These are phyloP conservation scores for Rhabdornis inornatus DNA, from an alignment of 2,113 vertebrate genomes.

Conservation along the genomic window DNA sequence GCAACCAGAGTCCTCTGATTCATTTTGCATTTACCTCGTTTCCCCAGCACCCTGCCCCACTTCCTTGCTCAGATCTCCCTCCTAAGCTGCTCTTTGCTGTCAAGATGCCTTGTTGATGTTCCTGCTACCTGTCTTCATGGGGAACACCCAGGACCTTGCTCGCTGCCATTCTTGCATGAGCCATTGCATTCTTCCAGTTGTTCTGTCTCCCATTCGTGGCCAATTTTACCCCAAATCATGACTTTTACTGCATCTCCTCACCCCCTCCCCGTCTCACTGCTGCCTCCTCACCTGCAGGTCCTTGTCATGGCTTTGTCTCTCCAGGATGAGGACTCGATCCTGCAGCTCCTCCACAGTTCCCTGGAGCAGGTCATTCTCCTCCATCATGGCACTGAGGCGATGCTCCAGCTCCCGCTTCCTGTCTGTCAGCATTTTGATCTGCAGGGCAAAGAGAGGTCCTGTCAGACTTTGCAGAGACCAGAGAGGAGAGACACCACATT, in stretches of 20 bases:
- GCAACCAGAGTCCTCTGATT: neutral
- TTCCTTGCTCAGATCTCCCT: neutral
- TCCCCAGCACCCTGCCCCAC: neutral
- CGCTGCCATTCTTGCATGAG: neutral
- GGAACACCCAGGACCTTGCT: neutral
- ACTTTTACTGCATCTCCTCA: neutral
- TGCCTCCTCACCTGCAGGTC: slow-evolving; percentile 84
- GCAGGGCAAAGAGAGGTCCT: neutral
- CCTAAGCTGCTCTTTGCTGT: neutral
- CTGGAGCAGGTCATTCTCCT: slow-evolving; percentile 92
- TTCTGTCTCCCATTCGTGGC: neutral
- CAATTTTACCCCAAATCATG: neutral
- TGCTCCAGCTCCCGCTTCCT: slow-evolving; percentile 90
- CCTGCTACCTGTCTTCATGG: neutral
- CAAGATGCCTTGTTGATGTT: neutral
- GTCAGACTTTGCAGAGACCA: neutral
- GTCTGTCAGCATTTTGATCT: slow-evolving; percentile 97
- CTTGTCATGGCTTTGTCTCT: slow-evolving; percentile 89
- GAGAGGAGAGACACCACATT: neutral
- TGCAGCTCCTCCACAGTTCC: slow-evolving; percentile 87
- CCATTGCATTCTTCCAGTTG: neutral
- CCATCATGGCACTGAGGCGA: slow-evolving; percentile 83
- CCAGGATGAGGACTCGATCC: slow-evolving; percentile 87
- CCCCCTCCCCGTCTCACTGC: neutral
- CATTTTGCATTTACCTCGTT: neutral